phyloP scores from a whole-genome alignment of 2,113 vertebrate species.

The Sula dactylatra region DNA sequence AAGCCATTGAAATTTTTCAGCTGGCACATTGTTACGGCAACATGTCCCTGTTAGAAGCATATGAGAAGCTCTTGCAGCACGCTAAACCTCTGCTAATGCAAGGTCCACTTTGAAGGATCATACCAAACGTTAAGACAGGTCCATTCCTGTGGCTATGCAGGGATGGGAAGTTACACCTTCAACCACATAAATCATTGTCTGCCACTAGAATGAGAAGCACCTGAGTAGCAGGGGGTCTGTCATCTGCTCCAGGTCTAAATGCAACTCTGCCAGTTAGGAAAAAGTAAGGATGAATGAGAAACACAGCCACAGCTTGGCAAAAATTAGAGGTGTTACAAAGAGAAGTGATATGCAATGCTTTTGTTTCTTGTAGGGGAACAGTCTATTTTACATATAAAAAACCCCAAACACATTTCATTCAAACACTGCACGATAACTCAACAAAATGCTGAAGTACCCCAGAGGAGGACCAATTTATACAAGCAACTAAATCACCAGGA shows the following conservation, averaged over 20 bases:
- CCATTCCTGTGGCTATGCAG: background rate
- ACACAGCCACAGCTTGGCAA: background rate
- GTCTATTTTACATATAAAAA: background rate
- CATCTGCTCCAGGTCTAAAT: background rate
- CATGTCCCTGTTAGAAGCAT: background rate
- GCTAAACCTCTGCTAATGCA: background rate
- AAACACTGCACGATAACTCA: background rate
- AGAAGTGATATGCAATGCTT: background rate
- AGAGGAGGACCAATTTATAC: background rate
- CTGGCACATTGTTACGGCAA: accelerated
- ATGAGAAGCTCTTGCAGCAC: background rate
- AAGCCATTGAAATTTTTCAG: background rate
- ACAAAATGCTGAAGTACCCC: background rate
- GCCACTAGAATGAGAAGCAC: background rate
- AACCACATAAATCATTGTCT: accelerated
- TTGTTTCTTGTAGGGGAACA: background rate
- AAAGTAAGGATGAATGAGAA: background rate
- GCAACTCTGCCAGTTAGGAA: background rate
- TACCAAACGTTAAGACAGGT: background rate
- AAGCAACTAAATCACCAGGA: background rate
- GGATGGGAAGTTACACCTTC: background rate
- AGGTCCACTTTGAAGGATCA: background rate
- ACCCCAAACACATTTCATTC: background rate
- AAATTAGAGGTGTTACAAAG: background rate
- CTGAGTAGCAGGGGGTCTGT: background rate